Evolutionary conservation across 2,113 vertebrate species (phyloP).

Genomic region (Rhinoptilus africanus): DNA sequence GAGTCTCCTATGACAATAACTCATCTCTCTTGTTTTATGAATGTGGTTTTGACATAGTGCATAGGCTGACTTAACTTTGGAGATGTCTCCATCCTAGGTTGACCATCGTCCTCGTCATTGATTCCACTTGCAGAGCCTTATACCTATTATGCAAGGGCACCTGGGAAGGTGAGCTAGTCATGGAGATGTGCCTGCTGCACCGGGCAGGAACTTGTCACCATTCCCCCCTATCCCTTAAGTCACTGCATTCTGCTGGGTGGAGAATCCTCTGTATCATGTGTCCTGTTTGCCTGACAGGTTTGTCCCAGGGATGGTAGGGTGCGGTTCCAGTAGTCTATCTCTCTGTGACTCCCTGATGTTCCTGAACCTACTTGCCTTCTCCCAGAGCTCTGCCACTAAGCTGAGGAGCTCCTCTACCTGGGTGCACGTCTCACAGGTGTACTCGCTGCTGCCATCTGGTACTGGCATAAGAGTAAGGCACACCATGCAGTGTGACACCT

Average conservation of each 20-base stretch:
- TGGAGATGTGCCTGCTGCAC: background rate
- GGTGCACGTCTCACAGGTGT: background rate
- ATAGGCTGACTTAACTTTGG: background rate
- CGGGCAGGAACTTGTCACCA: background rate
- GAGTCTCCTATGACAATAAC: background rate
- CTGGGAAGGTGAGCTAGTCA: background rate
- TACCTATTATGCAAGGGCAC: background rate
- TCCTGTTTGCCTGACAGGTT: background rate
- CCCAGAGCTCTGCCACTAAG: background rate
- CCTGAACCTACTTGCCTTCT: background rate
- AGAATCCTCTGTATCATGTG: background rate
- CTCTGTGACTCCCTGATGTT: background rate
- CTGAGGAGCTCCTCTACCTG: background rate
- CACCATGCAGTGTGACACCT: background rate
- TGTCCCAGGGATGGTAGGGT: background rate
- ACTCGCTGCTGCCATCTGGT: background rate
- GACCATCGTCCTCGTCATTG: background rate
- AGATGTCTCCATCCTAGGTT: background rate
- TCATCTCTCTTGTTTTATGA: background rate
- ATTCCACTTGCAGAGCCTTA: background rate
- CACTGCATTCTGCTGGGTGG: background rate
- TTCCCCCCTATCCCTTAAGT: background rate
- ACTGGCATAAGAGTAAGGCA: background rate
- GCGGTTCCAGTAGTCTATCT: background rate
- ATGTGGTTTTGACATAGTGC: background rate